Conservation (phyloP, 2,113 vertebrate genomes). For the Kobus ellipsiprymnus region DNA sequence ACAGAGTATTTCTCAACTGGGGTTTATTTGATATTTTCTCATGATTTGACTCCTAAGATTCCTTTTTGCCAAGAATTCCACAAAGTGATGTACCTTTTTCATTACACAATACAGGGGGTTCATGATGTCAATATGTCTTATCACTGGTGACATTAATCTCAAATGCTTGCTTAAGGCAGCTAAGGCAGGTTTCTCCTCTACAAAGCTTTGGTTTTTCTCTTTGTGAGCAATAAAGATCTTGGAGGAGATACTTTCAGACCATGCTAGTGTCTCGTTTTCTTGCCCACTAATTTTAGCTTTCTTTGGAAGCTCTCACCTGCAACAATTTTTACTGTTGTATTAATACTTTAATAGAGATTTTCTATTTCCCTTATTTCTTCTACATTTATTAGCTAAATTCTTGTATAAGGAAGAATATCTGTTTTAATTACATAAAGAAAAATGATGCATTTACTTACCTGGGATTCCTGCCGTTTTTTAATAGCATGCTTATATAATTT, state of each 20-base stretch:
- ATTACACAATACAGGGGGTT: neutral
- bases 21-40: neutral
- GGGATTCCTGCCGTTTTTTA: conserved; percentile 97
- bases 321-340: neutral
- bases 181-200: neutral
- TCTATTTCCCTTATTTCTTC: neutral
- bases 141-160: neutral
- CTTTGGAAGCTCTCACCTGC: neutral
- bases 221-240: neutral
- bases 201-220: neutral
- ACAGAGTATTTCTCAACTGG: neutral
- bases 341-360: neutral
- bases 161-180: neutral
- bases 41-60: neutral
- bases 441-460: conserved; percentile 81
- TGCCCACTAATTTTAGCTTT: neutral
- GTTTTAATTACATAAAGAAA: conserved; percentile 15
- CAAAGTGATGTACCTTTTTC: neutral
- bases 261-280: neutral
- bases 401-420: neutral
- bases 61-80: neutral
- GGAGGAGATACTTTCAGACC: neutral
- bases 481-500: conserved; percentile 98
- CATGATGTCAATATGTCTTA: neutral
- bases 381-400: neutral